phyloP scores from a whole-genome alignment of 2,113 vertebrate genomes.

The Cyanoramphus novaezelandiae region DNA sequence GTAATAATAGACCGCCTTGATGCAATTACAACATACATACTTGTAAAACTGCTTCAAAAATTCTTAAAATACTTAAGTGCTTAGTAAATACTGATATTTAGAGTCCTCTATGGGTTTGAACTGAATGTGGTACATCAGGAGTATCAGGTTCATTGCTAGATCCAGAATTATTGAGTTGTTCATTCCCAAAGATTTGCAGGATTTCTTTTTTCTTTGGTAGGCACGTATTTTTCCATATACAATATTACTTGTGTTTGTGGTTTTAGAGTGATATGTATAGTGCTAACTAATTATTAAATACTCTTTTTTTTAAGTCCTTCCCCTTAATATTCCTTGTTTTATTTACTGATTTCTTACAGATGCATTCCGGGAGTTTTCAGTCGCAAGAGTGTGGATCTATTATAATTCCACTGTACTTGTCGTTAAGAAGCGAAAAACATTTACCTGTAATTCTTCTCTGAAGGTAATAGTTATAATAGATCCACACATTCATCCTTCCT shows the following conservation, averaged over 20 bases:
- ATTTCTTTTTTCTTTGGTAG: background rate
- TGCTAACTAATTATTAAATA: background rate
- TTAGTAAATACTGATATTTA: background rate
- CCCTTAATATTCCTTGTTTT: slow-evolving; percentile 9
- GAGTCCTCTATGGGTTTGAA: background rate
- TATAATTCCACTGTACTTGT: slow-evolving; percentile 52
- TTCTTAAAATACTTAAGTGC: background rate
- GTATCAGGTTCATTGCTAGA: background rate
- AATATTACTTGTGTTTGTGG: background rate
- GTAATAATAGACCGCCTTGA: background rate
- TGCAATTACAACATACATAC: background rate
- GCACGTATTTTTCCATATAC: background rate
- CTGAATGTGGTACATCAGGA: background rate
- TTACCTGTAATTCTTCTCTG: slow-evolving; percentile 69
- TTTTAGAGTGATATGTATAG: background rate
- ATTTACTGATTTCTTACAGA: slow-evolving; percentile 56
- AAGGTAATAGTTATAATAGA: slow-evolving; percentile 59
- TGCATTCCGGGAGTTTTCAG: slow-evolving; percentile 15
- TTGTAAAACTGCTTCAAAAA: background rate
- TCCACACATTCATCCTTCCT: slow-evolving; percentile 48
- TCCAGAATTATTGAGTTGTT: background rate
- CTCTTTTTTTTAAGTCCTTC: background rate
- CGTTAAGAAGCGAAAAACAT: slow-evolving; percentile 43
- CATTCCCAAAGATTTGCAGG: background rate
- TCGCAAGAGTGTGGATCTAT: slow-evolving; percentile 12